These are phyloP conservation scores for Halocynthia roretzi DNA, from an alignment of 23 tunicate species.

Conservation along the genomic window DNA sequence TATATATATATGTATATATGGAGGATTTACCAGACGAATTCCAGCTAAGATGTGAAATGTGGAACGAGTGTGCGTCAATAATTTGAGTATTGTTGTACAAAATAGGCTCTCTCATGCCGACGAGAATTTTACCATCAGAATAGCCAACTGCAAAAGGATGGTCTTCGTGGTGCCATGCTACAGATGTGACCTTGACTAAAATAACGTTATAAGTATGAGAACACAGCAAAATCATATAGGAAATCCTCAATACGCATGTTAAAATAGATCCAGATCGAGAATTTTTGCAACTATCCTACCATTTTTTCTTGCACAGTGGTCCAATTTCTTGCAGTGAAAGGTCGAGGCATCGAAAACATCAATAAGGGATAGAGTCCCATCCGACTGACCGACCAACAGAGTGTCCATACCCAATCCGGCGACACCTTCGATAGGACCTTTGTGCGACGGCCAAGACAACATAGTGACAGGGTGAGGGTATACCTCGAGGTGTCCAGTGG, in stretches of 20 bases:
- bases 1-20: too few species aligned
- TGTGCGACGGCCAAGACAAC: conserved; percentile 50
- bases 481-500: conserved; percentile 39
- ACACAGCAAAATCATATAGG: neutral
- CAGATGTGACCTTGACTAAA: conserved; percentile 55
- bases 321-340: conserved; percentile 41
- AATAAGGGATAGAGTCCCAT: conserved; percentile 51
- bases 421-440: conserved; percentile 60
- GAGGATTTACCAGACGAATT: conserved; percentile 6
- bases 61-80: conserved; percentile 13
- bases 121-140: conserved; percentile 83
- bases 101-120: conserved; percentile 31
- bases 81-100: conserved; percentile 12
- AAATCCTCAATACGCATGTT: neutral
- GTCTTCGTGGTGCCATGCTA: conserved; percentile 63
- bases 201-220: neutral
- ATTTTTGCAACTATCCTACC: conserved; percentile 15
- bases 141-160: conserved; percentile 73
- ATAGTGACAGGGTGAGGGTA: conserved; percentile 49
- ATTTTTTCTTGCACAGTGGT: conserved; percentile 60
- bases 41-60: conserved; percentile 17
- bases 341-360: conserved; percentile 82
- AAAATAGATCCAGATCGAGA: neutral
- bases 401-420: conserved; percentile 68
- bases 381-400: conserved; percentile 46